Evolutionary conservation across 2,888 invertebrate genomes (phyloP).

Genomic region (Dorcus parallelipipedus): DNA sequence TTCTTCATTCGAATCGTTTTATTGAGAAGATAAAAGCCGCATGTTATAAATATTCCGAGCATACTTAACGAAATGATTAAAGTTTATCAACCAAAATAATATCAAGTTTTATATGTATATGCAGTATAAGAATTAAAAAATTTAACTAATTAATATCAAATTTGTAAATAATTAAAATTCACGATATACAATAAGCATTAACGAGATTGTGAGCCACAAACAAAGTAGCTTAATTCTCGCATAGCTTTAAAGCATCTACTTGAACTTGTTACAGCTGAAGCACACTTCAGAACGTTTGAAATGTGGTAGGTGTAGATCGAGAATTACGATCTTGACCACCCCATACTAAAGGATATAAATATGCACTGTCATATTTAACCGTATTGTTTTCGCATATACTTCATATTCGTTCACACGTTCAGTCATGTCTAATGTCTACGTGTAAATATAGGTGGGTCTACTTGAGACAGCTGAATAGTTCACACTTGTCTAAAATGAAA

Average conservation of each 20-base stretch:
- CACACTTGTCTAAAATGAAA: conserved; percentile 29
- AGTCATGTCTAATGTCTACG: conserved; percentile 32
- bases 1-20: too few relatives aligned
- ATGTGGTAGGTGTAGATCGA: not conserved
- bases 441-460: conserved; percentile 40
- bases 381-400: conserved; percentile 39
- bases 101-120: too few relatives aligned
- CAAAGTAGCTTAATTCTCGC: too few relatives aligned
- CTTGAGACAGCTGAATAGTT: conserved; percentile 37
- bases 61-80: too few relatives aligned
- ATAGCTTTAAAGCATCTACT: not conserved
- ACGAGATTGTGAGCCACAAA: too few relatives aligned
- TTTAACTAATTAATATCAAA: too few relatives aligned
- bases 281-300: not conserved
- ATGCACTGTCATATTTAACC: conserved; percentile 31
- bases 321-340: not conserved
- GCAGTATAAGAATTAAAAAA: too few relatives aligned
- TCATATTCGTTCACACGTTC: conserved; percentile 37
- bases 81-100: too few relatives aligned
- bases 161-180: too few relatives aligned
- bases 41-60: too few relatives aligned
- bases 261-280: not conserved
- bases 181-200: too few relatives aligned
- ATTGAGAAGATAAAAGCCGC: too few relatives aligned
- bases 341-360: conserved; percentile 23